Base-by-base conservation (phyloP, 2,113 vertebrate genomes). In the Acrocephalus kingi region DNA sequence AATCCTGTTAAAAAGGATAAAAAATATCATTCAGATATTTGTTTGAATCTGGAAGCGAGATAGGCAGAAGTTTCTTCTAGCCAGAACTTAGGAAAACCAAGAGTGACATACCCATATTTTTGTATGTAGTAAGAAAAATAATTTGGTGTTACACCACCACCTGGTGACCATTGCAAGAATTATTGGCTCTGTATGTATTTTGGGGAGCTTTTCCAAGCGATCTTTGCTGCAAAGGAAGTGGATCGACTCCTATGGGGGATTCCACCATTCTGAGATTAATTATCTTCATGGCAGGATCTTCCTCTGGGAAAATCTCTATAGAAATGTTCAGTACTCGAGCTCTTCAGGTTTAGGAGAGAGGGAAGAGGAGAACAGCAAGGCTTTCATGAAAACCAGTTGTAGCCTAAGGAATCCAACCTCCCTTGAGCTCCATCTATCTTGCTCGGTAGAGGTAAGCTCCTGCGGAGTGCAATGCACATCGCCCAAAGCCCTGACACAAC, bases 111-210 rank as follows among this genome's bases (percentile, higher is more conserved):
- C 2, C 8, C 9, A 0, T 37, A 7, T 9, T 59, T 62, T 45
- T 4, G 0, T 10, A 4, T 3, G 3, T 2, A 18, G 7, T 3
- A 25, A 33, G 15, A 46, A 78, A 79, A 78, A 2, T 12, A 54
- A 45, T 37, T n/a, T 67, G 31, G 59, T 93, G 33, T 80, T 41
- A 46, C 59, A 92, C 20, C 59, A 48, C 88, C 95, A 80, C 63
- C 90, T 88, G 58, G 41, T 88, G 96, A 73, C 31, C 17, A 10
- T 14, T 76, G 4, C 2, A 71, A 58, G 79, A 73, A 69, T 37
- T 90, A 7, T 22, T 69, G 18, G 7, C 11, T 49, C 8, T 23
- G 15, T 12, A 1, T 45, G 17, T 17, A 5, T 69, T 68, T 87
- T 22, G 1, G 23, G 22, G 20, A 37, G 37, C 9, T 79, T 59